Conservation (phyloP, 2,113 vertebrate species). For the Addax nasomaculatus region DNA sequence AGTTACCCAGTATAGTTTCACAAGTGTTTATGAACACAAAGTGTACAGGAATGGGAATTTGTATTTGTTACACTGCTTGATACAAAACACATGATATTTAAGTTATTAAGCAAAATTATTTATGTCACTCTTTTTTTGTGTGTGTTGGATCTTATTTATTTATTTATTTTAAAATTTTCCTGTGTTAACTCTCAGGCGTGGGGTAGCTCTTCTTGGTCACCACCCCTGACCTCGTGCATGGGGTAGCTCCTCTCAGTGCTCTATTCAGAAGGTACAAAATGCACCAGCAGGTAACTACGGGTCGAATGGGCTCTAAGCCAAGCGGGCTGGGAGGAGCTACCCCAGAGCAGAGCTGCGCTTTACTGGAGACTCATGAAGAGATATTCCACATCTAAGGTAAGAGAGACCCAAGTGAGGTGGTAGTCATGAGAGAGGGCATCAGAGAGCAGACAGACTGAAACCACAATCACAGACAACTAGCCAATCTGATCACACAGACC, state of each 20-base stretch:
- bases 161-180: background rate
- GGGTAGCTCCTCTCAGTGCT: no score
- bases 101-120: background rate
- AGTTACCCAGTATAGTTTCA: background rate
- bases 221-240: no score
- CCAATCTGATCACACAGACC: background rate
- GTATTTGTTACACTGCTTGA: background rate
- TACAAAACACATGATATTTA: background rate
- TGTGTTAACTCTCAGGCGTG: accelerated
- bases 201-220: no score
- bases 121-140: background rate
- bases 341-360: accelerated
- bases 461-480: background rate
- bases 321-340: accelerated
- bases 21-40: background rate
- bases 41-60: background rate
- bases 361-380: no score
- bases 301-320: accelerated
- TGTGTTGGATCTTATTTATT: background rate
- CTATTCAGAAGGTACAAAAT: accelerated
- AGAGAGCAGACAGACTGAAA: background rate
- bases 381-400: no score
- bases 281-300: accelerated
- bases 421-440: no score
- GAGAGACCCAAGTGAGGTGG: no score